Evolutionary conservation across 64 coral and sea anemone species (phyloP), one percentile per base, ranked within the genome.

Genomic region (Actinia equina): DNA sequence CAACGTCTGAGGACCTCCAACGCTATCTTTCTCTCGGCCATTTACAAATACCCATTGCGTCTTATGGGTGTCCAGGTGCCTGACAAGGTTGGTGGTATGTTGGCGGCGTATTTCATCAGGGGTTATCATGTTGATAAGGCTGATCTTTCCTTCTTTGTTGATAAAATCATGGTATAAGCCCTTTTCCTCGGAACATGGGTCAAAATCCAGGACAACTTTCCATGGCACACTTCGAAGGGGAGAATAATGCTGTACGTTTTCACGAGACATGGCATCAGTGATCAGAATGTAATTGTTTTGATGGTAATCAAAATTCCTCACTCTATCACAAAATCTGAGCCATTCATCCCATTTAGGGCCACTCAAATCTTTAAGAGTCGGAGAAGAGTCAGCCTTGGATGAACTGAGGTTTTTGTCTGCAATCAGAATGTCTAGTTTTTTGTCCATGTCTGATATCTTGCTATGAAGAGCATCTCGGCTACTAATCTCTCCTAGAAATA

Each of bases 191-290:
- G 93, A 95, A 59, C 71, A 85, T 7, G 93, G 93, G 27, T 95
- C 89, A 74, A 95, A 91, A 59, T 95, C 93, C 44, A 95, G 81
- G 0, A 95, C 89, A 86, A 95, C 88, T 83, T 95, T 95, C 94
- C 94, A 95, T 7, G 94, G 63, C 2, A 95, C 87, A 89, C 83
- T 87, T 95, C 94, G 85, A 52, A 95, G 78, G 57, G 59, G 84
- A 51, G 94, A 95, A 59, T 89, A 86, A 27, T 76, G 67, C 1
- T 89, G 41, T 0, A 89, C 54, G 27, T 95, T 59, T 43, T 82
- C 83, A 53, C 56, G 4, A 4, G 89, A 45, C 6, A 95, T 82
- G 58, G 89, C 86, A 77, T 95, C 94, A 43, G 89, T 77, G 13
- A 95, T 71, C 23, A 95, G 80, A 25, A 95, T 92, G 13, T 95